Conservation (phyloP, 1,140 invertebrate species). For the Sinonovacula constricta region DNA sequence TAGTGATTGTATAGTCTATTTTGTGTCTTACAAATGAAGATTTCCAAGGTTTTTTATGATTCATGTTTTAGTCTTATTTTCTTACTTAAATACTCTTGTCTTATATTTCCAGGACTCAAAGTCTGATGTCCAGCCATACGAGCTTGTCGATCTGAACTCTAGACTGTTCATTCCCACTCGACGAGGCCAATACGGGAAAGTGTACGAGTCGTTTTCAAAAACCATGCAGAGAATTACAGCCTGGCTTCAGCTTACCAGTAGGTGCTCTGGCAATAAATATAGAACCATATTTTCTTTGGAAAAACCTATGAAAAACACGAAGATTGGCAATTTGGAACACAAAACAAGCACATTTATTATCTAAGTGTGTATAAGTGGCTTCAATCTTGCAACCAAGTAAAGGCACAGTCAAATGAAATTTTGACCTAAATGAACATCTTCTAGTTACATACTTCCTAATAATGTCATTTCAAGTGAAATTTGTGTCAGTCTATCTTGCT, state of each 20-base stretch:
- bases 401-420: no score
- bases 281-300: background rate
- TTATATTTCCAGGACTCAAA: conserved; percentile 41
- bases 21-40: background rate
- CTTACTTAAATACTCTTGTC: background rate
- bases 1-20: background rate
- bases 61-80: background rate
- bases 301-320: background rate
- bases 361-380: no score
- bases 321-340: no score
- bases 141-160: conserved; percentile 32
- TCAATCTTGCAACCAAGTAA: no score
- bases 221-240: conserved; percentile 56
- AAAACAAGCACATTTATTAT: no score
- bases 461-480: no score
- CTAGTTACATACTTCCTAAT: no score
- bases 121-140: conserved; percentile 3
- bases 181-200: conserved; percentile 12
- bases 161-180: conserved; percentile 53
- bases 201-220: conserved; percentile 54
- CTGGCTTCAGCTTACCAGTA: conserved; percentile 54
- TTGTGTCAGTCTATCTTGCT: no score
- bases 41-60: background rate
- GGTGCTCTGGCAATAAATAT: no score
- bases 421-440: no score